These are phyloP conservation scores for Yasuhikotakia modesta DNA, from an alignment of 2,797 vertebrate genomes.

Conservation along the genomic window DNA sequence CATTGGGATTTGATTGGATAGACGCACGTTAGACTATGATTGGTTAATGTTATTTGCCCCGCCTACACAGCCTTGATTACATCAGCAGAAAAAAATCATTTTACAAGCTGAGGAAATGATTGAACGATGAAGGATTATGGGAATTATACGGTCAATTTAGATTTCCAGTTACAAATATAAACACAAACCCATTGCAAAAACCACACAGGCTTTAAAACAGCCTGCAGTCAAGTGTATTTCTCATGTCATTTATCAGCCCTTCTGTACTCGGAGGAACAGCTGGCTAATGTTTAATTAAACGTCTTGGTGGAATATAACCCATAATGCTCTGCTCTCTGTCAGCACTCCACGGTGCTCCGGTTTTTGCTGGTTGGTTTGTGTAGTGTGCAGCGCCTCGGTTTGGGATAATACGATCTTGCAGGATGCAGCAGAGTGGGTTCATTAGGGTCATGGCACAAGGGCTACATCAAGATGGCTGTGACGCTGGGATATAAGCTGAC, in stretches of 20 bases:
- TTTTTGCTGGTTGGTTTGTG: conserved; percentile 41
- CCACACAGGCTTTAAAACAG: conserved; percentile 17
- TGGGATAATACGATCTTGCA: conserved; percentile 51
- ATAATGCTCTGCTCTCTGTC: conserved; percentile 49
- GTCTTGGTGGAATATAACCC: conserved; percentile 53
- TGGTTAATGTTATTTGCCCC: not conserved
- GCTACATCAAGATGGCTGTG: conserved; percentile 63
- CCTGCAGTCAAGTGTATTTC: conserved; percentile 29
- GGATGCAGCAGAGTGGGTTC: conserved; percentile 42
- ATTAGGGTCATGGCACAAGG: conserved; percentile 64
- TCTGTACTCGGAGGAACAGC: conserved; percentile 51
- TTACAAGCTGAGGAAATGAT: not conserved
- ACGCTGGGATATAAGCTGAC: conserved; percentile 72
- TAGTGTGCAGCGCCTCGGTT: conserved; percentile 34
- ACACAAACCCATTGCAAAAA: not conserved
- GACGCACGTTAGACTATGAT: not conserved
- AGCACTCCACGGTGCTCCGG: conserved; percentile 35
- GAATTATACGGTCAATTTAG: not conserved
- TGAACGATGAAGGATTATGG: not conserved
- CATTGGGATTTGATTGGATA: not conserved
- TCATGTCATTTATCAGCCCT: conserved; percentile 47
- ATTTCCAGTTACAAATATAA: no score
- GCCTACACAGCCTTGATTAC: not conserved
- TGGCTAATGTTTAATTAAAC: conserved; percentile 63
- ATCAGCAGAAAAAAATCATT: not conserved